A percentile compares a stretch with the other conserved stretches of the same genome.
These are phyloP conservation scores for Tautogolabrus adspersus DNA, from an alignment of 2,113 vertebrate genomes.

Conservation along the genomic window DNA sequence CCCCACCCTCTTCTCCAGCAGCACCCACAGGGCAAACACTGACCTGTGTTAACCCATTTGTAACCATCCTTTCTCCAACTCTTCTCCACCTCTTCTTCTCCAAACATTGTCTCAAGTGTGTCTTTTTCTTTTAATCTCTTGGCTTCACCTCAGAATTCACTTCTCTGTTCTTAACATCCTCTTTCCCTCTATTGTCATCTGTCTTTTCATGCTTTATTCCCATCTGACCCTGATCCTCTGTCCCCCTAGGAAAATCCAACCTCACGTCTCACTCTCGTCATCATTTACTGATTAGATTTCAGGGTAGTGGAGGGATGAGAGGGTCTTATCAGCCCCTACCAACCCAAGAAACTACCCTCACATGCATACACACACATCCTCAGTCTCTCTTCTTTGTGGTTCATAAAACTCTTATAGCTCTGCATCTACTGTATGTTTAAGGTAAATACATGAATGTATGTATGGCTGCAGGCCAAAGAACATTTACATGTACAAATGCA, in stretches of 20 bases:
- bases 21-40: slow-evolving; percentile 3
- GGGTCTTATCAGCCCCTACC: slow-evolving; percentile 23
- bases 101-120: not conserved
- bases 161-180: not conserved
- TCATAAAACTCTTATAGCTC: not conserved
- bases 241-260: not conserved
- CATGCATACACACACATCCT: not conserved
- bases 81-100: not conserved
- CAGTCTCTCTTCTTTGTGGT: not conserved
- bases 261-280: slow-evolving; percentile 25
- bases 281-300: slow-evolving; percentile 4
- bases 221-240: not conserved
- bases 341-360: not conserved
- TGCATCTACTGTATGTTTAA: slow-evolving; percentile 17
- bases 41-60: no score
- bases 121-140: not conserved
- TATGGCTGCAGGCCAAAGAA: slow-evolving; percentile 50
- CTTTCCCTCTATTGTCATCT: not conserved
- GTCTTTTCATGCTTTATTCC: not conserved
- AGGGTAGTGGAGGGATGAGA: not conserved
- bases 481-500: slow-evolving; percentile 49
- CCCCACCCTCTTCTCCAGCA: slow-evolving; percentile 1
- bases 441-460: slow-evolving; percentile 39
- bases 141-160: not conserved
- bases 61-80: no score